A percentile compares a stretch with the other conserved stretches of the same genome.
phyloP scores from a whole-genome alignment of 2,113 vertebrate species.

The Phoxinus phoxinus region DNA sequence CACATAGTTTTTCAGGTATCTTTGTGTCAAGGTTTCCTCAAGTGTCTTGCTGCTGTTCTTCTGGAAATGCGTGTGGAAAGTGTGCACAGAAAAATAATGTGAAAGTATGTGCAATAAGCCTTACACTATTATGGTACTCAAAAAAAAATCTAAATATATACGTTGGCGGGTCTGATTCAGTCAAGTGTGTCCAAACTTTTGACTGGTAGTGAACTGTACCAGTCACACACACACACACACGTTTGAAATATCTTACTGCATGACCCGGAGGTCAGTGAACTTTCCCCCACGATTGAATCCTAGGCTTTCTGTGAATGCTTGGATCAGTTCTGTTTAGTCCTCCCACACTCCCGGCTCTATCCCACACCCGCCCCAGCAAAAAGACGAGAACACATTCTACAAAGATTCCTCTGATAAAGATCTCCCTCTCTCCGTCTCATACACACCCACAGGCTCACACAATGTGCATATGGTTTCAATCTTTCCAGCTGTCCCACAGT shows the following conservation, averaged over 20 bases:
- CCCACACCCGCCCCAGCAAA: slow-evolving; percentile 4
- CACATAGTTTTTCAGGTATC: too few relatives aligned
- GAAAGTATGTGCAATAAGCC: background rate
- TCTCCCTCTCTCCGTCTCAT: slow-evolving; percentile 34
- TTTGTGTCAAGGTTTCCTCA: too few relatives aligned
- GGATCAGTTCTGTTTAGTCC: background rate
- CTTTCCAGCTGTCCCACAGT: slow-evolving; percentile 36
- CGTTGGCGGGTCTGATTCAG: background rate
- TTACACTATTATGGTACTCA: background rate
- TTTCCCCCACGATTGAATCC: slow-evolving; percentile 10
- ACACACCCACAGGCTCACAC: slow-evolving; percentile 17
- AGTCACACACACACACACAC: background rate
- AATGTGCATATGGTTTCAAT: slow-evolving; percentile 56
- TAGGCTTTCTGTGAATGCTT: background rate
- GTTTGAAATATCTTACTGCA: background rate
- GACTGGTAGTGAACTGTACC: background rate
- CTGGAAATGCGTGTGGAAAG: too few relatives aligned
- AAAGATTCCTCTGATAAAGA: slow-evolving; percentile 49
- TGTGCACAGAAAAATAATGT: too few relatives aligned
- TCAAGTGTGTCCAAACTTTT: background rate
- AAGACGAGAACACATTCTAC: slow-evolving; percentile 25
- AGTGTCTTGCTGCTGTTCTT: too few relatives aligned
- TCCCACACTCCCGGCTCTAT: background rate
- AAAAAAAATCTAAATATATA: background rate
- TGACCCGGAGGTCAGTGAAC: slow-evolving; percentile 17